Base-by-base conservation (phyloP, 92 coral and sea anemone genomes). In the Chrysogorgia sp. region DNA sequence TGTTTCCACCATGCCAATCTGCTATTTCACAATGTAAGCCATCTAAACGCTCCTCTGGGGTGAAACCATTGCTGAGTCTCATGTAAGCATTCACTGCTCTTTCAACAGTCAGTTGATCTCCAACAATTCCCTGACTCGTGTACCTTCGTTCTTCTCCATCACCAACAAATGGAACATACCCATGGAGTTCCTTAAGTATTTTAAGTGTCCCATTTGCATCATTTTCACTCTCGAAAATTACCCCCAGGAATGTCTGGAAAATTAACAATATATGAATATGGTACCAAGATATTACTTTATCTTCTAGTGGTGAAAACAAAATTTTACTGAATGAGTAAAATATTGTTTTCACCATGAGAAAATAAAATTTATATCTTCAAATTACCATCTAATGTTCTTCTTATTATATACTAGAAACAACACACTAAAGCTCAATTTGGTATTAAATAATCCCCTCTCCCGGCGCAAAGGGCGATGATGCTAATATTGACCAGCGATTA, bases 221-320 rank as follows among this genome's bases (percentile, higher is more conserved):
- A 24, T 87, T 90, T 55, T 90, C 85, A 66, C 76, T 90, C 52
- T 90, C 87, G 41, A 81, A 85, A n/a, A 87, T 87, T 83, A 87
- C 85, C 35, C 91, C 91, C 55, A 87, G 81, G 71, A 90, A 90
- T 2, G 81, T 81, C 92, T 86, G n/a, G n/a, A n/a, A n/a, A n/a
- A n/a, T n/a, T n/a, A n/a, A 40, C 26, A 68, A 84, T 40, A 76
- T 7, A 49, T 25, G 14, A 17, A 43, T 24, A 24, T 25, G 59
- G 28, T 58, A 55, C 30, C 41, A 33, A 17, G 19, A n/a, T n/a
- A 34, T 8, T 63, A 45, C 52, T 45, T 45, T 9, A 45, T 45
- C 19, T 45, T 45, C 9, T 45, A 45, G n/a, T n/a, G n/a, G n/a
- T n/a, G n/a, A n/a, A n/a, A n/a, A n/a, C n/a, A n/a, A 13, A 23